Conservation (phyloP, 2,113 vertebrate species). For the Brachyistius frenatus region DNA sequence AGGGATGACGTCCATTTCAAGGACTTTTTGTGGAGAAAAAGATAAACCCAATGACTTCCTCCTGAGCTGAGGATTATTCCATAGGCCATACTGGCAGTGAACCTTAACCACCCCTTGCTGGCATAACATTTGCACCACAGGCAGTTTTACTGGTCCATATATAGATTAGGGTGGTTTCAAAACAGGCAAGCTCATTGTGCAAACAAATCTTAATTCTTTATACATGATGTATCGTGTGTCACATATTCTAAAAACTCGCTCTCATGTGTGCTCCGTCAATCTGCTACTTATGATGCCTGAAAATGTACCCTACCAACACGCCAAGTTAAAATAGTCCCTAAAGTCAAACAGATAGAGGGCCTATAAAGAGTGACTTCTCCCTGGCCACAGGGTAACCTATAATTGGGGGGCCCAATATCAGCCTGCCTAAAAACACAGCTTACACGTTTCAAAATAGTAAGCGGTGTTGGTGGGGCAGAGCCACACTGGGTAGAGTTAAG, state of each 20-base stretch:
- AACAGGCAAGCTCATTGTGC: constrained; percentile 24
- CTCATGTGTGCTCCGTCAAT: constrained; percentile 37
- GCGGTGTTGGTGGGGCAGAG: constrained; percentile 58
- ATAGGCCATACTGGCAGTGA: constrained; percentile 31
- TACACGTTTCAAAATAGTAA: constrained; percentile 74
- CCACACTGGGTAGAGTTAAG: constrained; percentile 46
- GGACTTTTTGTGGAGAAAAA: constrained; percentile 34
- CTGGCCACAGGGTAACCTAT: constrained; percentile 79
- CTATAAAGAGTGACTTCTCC: constrained; percentile 73
- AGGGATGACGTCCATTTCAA: constrained; percentile 55
- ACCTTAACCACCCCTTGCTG: constrained; percentile 40
- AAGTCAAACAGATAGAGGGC: constrained; percentile 34
- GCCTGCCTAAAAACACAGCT: constrained; percentile 68
- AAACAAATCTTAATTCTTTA: constrained; percentile 34
- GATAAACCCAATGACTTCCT: constrained; percentile 36
- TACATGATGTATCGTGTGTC: not conserved
- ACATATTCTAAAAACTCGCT: constrained; percentile 22
- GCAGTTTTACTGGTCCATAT: constrained; percentile 55
- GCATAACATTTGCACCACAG: constrained; percentile 65
- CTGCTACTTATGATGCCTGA: constrained; percentile 27
- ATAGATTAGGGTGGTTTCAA: constrained; percentile 63
- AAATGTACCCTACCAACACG: constrained; percentile 21
- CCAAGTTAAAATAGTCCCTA: constrained; percentile 60
- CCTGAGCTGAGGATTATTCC: constrained; percentile 36
- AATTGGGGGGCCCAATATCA: constrained; percentile 79